A percentile compares a stretch with the other conserved stretches of the same genome.
phyloP scores from a whole-genome alignment of 1,140 invertebrate species.

The Bombus turneri region DNA sequence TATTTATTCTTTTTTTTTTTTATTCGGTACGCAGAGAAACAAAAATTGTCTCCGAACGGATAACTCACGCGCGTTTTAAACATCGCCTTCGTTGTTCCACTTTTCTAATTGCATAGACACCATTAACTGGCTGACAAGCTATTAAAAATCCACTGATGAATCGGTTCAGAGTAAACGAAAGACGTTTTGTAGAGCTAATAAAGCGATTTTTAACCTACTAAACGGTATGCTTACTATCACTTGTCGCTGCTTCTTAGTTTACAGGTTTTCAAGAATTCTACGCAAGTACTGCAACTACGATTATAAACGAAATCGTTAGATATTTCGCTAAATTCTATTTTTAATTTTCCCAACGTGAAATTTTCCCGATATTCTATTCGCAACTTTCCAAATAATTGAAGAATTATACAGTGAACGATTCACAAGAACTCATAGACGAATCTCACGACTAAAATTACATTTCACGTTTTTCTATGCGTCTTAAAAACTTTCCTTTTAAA shows the following conservation, averaged over 20 bases:
- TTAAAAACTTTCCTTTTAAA: too few species aligned
- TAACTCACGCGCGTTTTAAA: background rate
- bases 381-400: too few species aligned
- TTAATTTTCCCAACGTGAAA: too few species aligned
- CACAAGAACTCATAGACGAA: too few species aligned
- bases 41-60: background rate
- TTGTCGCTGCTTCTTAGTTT: background rate
- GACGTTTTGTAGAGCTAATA: background rate
- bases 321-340: too few species aligned
- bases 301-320: background rate
- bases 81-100: background rate
- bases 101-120: background rate
- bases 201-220: background rate
- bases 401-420: too few species aligned
- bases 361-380: too few species aligned
- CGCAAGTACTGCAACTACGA: accelerated
- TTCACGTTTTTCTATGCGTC: too few species aligned
- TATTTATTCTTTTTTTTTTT: background rate
- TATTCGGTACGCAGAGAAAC: background rate
- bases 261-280: background rate
- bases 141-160: background rate
- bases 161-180: background rate
- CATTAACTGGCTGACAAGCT: background rate
- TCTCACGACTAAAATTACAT: too few species aligned
- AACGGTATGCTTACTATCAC: background rate